phyloP scores from a whole-genome alignment of 2,797 vertebrate species.

The Aphelocoma californica region DNA sequence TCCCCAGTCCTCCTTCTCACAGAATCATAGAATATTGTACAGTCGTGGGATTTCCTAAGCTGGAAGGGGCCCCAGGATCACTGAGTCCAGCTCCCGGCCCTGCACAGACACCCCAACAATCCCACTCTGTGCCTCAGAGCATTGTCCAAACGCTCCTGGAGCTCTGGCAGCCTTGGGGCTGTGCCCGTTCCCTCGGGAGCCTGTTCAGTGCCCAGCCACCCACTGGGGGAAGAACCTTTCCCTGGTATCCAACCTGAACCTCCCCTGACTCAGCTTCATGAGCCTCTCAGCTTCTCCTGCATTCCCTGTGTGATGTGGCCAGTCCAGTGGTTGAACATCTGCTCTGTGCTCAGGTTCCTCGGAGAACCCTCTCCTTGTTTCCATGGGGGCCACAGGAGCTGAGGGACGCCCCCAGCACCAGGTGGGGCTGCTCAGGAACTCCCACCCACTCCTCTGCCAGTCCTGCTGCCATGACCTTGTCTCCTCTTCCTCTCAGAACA shows the following conservation, averaged over 20 bases:
- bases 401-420: neutral
- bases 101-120: too few species aligned
- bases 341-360: neutral
- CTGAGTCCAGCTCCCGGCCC: too few species aligned
- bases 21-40: neutral
- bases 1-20: neutral
- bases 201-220: accelerated
- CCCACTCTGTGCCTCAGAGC: neutral
- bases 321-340: neutral
- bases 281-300: neutral
- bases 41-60: too few species aligned
- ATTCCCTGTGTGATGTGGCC: too few species aligned
- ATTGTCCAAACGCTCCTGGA: accelerated
- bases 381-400: accelerated
- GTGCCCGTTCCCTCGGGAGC: neutral
- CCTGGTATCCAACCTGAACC: neutral
- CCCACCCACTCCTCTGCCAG: neutral
- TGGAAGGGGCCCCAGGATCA: neutral
- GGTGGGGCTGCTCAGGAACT: neutral
- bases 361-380: neutral
- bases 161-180: neutral
- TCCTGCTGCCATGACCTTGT: neutral
- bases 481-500: slow-evolving; percentile 74
- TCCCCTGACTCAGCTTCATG: neutral
- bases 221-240: neutral